Percentiles rank a stretch among this genome's conserved stretches.
Conservation (phyloP, 2,888 invertebrate species). For the Cryptocephalus primarius region DNA sequence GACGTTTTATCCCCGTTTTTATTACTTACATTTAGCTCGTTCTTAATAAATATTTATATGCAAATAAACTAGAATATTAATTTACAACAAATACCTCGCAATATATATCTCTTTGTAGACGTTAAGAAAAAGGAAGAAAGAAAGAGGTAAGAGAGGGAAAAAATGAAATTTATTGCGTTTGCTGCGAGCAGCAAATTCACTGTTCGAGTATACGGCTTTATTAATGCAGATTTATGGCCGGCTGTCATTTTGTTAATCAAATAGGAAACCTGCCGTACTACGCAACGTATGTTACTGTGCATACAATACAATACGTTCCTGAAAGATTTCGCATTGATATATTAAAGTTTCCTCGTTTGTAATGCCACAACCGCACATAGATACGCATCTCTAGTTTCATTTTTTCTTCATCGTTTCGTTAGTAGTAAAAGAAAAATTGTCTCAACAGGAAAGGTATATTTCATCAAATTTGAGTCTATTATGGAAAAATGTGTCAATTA, state of each 20-base stretch:
- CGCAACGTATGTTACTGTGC: conserved; percentile 25
- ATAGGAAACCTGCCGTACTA: conserved; percentile 33
- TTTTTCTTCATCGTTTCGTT: too few species aligned
- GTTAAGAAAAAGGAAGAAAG: too few species aligned
- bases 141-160: conserved; percentile 9
- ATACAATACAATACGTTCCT: conserved; percentile 24
- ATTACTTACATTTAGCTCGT: too few species aligned
- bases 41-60: too few species aligned
- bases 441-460: too few species aligned
- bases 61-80: too few species aligned
- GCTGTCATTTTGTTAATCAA: conserved; percentile 36
- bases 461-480: too few species aligned
- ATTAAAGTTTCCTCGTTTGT: conserved; percentile 19
- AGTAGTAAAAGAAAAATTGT: too few species aligned
- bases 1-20: too few species aligned
- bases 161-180: conserved; percentile 23
- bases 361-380: conserved; percentile 1
- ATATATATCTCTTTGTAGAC: too few species aligned
- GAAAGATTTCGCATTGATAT: conserved; percentile 23
- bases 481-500: too few species aligned
- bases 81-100: too few species aligned
- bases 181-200: conserved; percentile 25
- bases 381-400: not conserved
- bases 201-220: conserved; percentile 35
- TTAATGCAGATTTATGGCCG: conserved; percentile 35